phyloP scores from a whole-genome alignment of 2,888 invertebrate genomes.

The Conus canariensis region DNA sequence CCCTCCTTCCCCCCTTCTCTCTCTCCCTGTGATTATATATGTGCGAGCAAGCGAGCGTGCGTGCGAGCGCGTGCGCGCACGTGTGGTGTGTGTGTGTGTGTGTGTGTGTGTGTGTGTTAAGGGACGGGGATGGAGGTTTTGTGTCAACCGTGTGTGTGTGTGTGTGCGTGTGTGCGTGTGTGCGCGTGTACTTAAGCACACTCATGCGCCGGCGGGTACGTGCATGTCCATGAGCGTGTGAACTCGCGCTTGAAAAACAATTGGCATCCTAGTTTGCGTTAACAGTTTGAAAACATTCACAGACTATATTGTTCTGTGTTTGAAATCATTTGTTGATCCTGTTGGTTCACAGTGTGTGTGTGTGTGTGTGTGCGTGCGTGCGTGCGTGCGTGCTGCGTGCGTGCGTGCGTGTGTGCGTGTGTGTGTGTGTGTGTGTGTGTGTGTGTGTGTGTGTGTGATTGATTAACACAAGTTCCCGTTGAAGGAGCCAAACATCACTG shows the following conservation, averaged over 20 bases:
- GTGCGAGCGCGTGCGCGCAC: no score
- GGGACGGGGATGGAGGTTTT: no score
- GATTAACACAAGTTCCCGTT: not conserved
- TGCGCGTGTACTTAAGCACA: not conserved
- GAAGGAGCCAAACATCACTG: no score
- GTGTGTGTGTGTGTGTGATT: not conserved
- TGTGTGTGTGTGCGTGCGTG: constrained; percentile 13
- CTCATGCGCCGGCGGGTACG: not conserved
- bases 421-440: constrained; percentile 5
- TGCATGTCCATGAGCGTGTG: not conserved
- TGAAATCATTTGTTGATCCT: no score
- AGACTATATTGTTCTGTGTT: not conserved
- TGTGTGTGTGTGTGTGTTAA: no score
- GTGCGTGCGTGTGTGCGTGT: not conserved
- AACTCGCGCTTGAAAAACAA: no score
- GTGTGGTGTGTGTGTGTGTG: no score
- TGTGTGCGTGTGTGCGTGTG: no score
- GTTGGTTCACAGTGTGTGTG: not conserved
- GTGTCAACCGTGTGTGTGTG: no score
- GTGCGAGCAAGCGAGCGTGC: no score
- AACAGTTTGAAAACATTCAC: not conserved
- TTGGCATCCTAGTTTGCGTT: no score
- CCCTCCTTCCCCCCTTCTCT: not conserved
- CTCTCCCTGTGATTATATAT: not conserved
- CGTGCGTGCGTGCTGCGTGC: not conserved